phyloP scores from a whole-genome alignment of 2,888 invertebrate species.

The Caenorhabditis sp. region DNA sequence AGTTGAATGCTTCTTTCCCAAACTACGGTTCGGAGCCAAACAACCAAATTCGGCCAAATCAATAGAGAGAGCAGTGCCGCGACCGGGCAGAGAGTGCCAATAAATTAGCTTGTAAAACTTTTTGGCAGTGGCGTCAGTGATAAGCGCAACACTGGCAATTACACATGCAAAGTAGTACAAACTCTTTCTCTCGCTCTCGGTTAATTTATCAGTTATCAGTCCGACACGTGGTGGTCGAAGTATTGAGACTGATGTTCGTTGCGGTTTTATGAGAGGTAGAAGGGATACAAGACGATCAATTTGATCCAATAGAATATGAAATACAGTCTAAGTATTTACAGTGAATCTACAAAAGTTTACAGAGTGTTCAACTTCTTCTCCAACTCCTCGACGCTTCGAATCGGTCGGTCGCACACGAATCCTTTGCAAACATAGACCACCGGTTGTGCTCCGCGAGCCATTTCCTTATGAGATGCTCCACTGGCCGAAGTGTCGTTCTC shows the following conservation, averaged over 20 bases:
- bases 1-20: neutral
- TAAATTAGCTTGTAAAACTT: conserved; percentile 60
- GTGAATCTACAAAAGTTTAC: conserved; percentile 13
- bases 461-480: conserved; percentile 47
- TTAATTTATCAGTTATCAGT: conserved; percentile 53
- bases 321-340: too few species aligned
- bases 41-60: conserved; percentile 44
- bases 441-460: conserved; percentile 53
- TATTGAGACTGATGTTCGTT: conserved; percentile 54
- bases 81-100: conserved; percentile 34
- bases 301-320: conserved; percentile 5
- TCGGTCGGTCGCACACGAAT: conserved; percentile 58
- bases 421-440: conserved; percentile 65
- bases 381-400: conserved; percentile 42
- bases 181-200: too few species aligned
- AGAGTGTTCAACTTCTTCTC: conserved; percentile 29
- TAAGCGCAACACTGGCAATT: conserved; percentile 42
- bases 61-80: conserved; percentile 37
- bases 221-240: conserved; percentile 52
- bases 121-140: conserved; percentile 55
- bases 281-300: neutral
- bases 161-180: conserved; percentile 57
- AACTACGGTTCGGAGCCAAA: conserved; percentile 14
- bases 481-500: conserved; percentile 28
- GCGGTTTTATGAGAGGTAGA: conserved; percentile 17